Conservation (phyloP, 2,797 vertebrate species). For the Sebastes cheni region DNA sequence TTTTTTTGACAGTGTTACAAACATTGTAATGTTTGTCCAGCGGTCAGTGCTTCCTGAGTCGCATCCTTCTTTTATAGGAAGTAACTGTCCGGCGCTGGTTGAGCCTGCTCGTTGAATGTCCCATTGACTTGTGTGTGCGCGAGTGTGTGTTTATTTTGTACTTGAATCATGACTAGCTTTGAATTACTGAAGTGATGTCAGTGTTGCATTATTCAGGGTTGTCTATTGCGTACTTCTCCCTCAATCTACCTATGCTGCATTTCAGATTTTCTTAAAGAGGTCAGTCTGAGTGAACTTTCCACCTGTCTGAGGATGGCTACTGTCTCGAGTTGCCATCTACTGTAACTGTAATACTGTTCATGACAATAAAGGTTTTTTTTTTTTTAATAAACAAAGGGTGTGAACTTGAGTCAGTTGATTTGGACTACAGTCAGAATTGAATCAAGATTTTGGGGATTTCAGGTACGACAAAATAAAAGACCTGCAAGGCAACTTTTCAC, state of each 20-base stretch:
- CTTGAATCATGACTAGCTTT: slow-evolving; percentile 75
- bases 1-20: background rate
- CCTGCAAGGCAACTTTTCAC: background rate
- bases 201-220: slow-evolving; percentile 72
- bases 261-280: slow-evolving; percentile 60
- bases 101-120: slow-evolving; percentile 50
- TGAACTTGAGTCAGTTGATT: background rate
- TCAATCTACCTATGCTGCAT: slow-evolving; percentile 71
- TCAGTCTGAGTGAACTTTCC: slow-evolving; percentile 50
- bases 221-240: slow-evolving; percentile 47
- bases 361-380: slow-evolving; percentile 70
- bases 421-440: background rate
- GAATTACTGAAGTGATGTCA: slow-evolving; percentile 67
- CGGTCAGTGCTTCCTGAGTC: slow-evolving; percentile 49
- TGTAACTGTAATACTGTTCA: slow-evolving; percentile 76
- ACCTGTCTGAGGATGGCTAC: slow-evolving; percentile 46
- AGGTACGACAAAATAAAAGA: background rate
- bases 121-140: slow-evolving; percentile 29
- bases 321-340: slow-evolving; percentile 58
- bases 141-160: slow-evolving; percentile 58
- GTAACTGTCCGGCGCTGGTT: slow-evolving; percentile 29
- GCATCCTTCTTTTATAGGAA: slow-evolving; percentile 16
- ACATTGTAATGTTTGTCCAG: background rate
- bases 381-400: background rate
- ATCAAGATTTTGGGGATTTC: background rate